Evolutionary conservation across 2,113 vertebrate species (phyloP), one percentile per base, ranked within the genome.

Genomic region (Nothocercus julius): DNA sequence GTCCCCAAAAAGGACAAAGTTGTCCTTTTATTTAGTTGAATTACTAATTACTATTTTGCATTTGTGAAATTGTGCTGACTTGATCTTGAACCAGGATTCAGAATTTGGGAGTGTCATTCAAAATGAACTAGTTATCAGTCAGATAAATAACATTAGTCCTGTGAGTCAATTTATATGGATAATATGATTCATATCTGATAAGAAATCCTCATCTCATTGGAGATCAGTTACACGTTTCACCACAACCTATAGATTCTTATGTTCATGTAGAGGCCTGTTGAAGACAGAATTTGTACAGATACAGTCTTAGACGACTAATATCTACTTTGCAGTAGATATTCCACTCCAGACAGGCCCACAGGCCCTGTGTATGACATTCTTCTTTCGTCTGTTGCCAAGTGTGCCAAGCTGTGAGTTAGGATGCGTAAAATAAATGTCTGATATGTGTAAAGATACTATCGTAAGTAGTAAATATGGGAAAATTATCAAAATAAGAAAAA

Each of bases 321-420:
- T 8, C 19, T 22, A 49, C 18, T 62, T 61, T 38, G 22, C 75
- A 59, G 56, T 6, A 61, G 24, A 56, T 27, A 63, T 2, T 85
- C 21, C 42, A 13, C 7, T 45, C 11, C 70, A 42, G 72, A 11
- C 3, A 67, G 27, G 5, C 11, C 0, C 0, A 11, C 3, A 67
- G 27, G 5, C 11, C 0, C 0, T 49, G 30, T 44, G 24, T 93
- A 5, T 72, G 61, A 44, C 32, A 66, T 19, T 83, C 22, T 74
- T 8, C 14, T 40, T 53, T 8, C 64, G 10, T 14, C 20, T 62
- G 13, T 58, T 87, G 25, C 66, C 36, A 27, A 69, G 9, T 38
- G 6, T 79, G 49, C 44, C 19, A 69, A 58, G 19, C 27, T 87
- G 7, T n/a, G 40, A 77, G 7, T 69, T 77, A 69, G 72, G 34